Evolutionary conservation across 2,113 vertebrate species (phyloP).

Genomic region (Vulpes lagopus): DNA sequence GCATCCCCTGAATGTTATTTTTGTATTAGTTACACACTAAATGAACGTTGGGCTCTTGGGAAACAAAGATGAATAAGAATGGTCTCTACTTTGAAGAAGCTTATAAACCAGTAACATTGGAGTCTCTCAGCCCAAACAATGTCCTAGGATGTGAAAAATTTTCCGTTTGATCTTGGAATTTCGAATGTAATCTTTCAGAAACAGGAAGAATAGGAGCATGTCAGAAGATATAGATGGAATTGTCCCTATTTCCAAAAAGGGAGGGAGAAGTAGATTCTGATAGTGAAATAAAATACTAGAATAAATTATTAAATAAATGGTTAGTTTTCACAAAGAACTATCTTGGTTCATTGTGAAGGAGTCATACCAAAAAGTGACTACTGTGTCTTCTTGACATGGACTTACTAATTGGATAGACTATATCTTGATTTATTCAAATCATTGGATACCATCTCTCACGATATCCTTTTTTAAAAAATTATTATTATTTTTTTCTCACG

Average conservation of each 20-base stretch:
- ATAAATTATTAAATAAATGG: not conserved
- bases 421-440: conserved; percentile 4
- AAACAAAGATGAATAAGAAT: not conserved
- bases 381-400: not conserved
- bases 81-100: not conserved
- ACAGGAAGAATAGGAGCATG: not conserved
- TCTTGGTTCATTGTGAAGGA: not conserved
- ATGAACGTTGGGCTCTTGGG: not conserved
- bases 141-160: not conserved
- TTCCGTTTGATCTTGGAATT: not conserved
- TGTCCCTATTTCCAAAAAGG: not conserved
- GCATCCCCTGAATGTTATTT: not conserved
- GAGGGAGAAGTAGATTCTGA: not conserved
- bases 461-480: not conserved
- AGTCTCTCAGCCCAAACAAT: not conserved
- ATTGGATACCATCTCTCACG: not conserved
- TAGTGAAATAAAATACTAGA: not conserved
- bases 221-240: not conserved
- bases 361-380: not conserved
- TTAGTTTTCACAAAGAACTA: not conserved
- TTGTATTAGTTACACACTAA: not conserved
- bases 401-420: not conserved
- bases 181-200: not conserved
- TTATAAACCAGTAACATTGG: not conserved
- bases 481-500: not conserved